A percentile compares a stretch with the other conserved stretches of the same genome.
Evolutionary conservation across 1,140 invertebrate species (phyloP).

Genomic region (Neodiprion pinetum): DNA sequence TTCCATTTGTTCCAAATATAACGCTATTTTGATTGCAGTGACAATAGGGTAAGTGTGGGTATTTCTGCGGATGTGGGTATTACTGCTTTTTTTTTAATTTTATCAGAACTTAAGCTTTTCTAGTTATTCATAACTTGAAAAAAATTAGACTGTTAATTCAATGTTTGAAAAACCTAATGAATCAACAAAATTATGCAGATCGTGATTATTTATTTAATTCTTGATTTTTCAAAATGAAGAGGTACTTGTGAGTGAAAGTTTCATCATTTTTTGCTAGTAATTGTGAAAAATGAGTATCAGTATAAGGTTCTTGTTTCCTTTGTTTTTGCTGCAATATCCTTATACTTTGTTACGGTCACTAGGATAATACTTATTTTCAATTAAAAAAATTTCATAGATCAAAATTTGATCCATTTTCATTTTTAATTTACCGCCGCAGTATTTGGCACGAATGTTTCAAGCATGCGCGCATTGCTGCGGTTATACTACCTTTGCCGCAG

Average conservation of each 20-base stretch:
- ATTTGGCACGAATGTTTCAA: neutral
- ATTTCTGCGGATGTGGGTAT: no score
- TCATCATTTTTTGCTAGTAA: neutral
- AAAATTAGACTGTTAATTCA: slow-evolving; percentile 2
- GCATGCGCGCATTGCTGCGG: neutral
- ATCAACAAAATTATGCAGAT: neutral
- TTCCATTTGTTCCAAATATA: no score
- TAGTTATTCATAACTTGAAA: neutral
- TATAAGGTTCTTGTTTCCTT: neutral
- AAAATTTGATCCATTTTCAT: neutral
- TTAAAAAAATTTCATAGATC: neutral
- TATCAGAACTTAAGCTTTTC: neutral
- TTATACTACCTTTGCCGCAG: neutral
- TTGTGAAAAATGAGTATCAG: neutral
- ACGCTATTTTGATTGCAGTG: no score
- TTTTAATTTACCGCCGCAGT: neutral
- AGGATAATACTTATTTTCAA: neutral
- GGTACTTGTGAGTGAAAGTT: neutral
- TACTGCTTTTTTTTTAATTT: no score
- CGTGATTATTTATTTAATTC: neutral
- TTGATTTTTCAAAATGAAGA: neutral
- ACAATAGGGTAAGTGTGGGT: no score
- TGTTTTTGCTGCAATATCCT: neutral
- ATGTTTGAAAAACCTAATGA: neutral
- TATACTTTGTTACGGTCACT: neutral